Conservation (phyloP, 2,797 vertebrate species). For the Falco concolor region DNA sequence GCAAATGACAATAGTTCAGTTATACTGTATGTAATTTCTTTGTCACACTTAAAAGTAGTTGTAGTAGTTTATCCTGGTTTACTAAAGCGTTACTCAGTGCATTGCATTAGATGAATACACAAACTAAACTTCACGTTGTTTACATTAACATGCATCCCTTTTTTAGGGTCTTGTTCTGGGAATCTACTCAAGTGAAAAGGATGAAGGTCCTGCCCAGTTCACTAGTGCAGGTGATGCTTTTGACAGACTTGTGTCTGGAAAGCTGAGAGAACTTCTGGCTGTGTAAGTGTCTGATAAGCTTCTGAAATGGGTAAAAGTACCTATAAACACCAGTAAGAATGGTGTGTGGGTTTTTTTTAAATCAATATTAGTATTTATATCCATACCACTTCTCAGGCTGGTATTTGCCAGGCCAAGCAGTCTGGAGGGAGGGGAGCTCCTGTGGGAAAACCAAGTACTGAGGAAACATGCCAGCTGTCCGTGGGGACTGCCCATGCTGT, state of each 20-base stretch:
- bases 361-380: not conserved
- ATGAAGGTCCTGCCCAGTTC: constrained; percentile 71
- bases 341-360: not conserved
- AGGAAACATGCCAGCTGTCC: not conserved
- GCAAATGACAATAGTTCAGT: not conserved
- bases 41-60: not conserved
- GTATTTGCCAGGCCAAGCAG: not conserved
- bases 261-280: constrained; percentile 83
- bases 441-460: not conserved
- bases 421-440: not conserved
- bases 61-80: not conserved
- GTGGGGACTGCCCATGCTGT: not conserved
- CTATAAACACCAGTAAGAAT: not conserved
- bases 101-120: accelerated
- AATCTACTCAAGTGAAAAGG: constrained; percentile 82
- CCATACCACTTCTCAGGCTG: not conserved
- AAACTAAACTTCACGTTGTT: accelerated
- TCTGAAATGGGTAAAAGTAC: not conserved
- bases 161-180: constrained; percentile 89
- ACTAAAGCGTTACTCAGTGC: not conserved
- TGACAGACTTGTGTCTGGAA: constrained; percentile 82
- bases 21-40: accelerated
- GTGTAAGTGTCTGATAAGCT: constrained; percentile 76
- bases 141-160: not conserved
- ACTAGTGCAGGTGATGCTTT: constrained; percentile 84